These are phyloP conservation scores for Bryconaethiops microstoma DNA, from an alignment of 2,797 vertebrate species.

Conservation along the genomic window DNA sequence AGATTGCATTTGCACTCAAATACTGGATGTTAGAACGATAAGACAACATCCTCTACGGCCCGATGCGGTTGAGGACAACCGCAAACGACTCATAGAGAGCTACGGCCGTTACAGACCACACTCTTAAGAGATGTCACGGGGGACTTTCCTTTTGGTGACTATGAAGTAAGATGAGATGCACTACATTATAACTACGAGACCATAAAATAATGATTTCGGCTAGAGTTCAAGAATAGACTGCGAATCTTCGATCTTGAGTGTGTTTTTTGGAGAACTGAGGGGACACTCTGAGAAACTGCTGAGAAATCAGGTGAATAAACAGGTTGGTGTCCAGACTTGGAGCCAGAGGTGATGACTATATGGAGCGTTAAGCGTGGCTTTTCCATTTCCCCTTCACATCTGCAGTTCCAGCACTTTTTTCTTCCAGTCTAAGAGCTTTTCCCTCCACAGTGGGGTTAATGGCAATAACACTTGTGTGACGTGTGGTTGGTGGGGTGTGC, in stretches of 20 bases:
- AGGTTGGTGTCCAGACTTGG: constrained; percentile 18
- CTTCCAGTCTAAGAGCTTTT: constrained; percentile 53
- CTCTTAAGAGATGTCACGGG: background rate
- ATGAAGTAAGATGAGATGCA: constrained; percentile 13
- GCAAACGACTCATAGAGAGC: background rate
- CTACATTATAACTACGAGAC: background rate
- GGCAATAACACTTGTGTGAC: constrained; percentile 66
- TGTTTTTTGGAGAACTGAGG: background rate
- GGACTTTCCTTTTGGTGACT: background rate
- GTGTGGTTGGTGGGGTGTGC: constrained; percentile 13
- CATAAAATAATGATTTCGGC: constrained; percentile 15
- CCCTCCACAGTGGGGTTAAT: constrained; percentile 60
- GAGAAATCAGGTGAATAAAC: constrained; percentile 16
- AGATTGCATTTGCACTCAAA: background rate
- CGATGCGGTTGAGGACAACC: background rate
- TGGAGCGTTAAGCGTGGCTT: constrained; percentile 51
- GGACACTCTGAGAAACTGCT: background rate
- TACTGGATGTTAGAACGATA: background rate
- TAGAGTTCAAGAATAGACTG: background rate
- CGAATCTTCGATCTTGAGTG: background rate
- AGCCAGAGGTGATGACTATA: constrained; percentile 60
- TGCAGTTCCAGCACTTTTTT: constrained; percentile 55
- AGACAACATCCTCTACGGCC: background rate
- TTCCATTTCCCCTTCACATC: constrained; percentile 68
- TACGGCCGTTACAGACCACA: background rate